Conservation (phyloP, 2,888 invertebrate genomes). For the Tetropium fuscum region DNA sequence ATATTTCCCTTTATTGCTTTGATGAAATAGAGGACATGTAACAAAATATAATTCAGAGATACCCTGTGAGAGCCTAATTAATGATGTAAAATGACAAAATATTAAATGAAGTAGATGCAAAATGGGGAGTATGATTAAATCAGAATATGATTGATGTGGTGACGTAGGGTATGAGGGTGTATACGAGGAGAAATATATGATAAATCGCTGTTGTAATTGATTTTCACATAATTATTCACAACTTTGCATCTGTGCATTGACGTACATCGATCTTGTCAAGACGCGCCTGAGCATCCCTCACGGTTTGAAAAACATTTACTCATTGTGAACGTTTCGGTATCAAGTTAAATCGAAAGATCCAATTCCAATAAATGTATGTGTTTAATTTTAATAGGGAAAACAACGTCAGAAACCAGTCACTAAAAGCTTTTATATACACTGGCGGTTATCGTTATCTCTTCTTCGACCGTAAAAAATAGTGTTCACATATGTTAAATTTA, state of each 20-base stretch:
- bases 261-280: slow-evolving; percentile 56
- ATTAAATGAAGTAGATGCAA: slow-evolving; percentile 52
- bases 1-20: too few relatives aligned
- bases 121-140: slow-evolving; percentile 58
- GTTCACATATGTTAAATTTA: slow-evolving; percentile 65
- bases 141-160: slow-evolving; percentile 61
- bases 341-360: slow-evolving; percentile 29
- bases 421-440: slow-evolving; percentile 55
- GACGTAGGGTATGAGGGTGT: slow-evolving; percentile 45
- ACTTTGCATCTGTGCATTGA: slow-evolving; percentile 65
- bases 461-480: slow-evolving; percentile 58
- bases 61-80: slow-evolving; percentile 32
- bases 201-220: slow-evolving; percentile 66
- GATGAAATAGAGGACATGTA: not conserved
- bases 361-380: slow-evolving; percentile 46
- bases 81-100: slow-evolving; percentile 44
- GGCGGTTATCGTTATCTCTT: slow-evolving; percentile 54
- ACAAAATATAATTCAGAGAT: slow-evolving; percentile 12
- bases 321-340: slow-evolving; percentile 8
- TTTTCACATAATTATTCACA: slow-evolving; percentile 66
- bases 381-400: slow-evolving; percentile 49
- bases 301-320: not conserved
- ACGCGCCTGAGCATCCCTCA: slow-evolving; percentile 23
- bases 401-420: slow-evolving; percentile 52
- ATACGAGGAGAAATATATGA: slow-evolving; percentile 57